A percentile compares a stretch with the other conserved stretches of the same genome.
Evolutionary conservation across 2,888 invertebrate genomes (phyloP).

Genomic region (Hydrotaea cyrtoneurina): DNA sequence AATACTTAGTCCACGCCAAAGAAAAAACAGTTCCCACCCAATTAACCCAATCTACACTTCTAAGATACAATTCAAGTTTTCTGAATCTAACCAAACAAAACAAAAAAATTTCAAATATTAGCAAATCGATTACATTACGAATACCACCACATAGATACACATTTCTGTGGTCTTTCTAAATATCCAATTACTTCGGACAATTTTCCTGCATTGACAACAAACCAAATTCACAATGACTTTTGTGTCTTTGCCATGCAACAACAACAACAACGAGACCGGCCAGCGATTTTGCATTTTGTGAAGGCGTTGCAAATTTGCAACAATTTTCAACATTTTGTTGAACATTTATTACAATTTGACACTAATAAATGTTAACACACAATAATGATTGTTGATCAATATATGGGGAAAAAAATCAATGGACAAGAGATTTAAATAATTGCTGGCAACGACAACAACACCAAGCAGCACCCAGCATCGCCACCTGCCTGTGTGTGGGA

Average conservation of each 20-base stretch:
- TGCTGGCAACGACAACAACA: conserved; percentile 5
- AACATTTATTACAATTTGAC: conserved; percentile 42
- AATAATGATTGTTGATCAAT: conserved; percentile 40
- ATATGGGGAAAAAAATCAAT: conserved; percentile 33
- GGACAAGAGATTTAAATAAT: conserved; percentile 37
- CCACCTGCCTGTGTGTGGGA: conserved; percentile 33
- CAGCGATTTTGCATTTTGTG: neutral
- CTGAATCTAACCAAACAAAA: neutral
- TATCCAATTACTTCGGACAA: conserved; percentile 32
- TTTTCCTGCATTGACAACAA: conserved; percentile 24
- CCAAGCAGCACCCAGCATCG: neutral
- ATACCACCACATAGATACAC: neutral
- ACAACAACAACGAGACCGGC: too few species aligned
- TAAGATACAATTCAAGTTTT: conserved; percentile 19
- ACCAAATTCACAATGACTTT: conserved; percentile 35
- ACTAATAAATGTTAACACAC: conserved; percentile 43
- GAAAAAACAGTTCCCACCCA: conserved; percentile 37
- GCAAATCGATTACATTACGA: conserved; percentile 30
- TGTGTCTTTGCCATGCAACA: conserved; percentile 10
- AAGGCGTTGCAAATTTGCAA: conserved; percentile 38
- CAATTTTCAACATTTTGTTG: conserved; percentile 38
- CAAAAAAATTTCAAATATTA: neutral
- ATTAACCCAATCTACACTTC: neutral
- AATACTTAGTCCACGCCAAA: neutral
- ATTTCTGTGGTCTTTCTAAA: conserved; percentile 22